A percentile compares a stretch with the other conserved stretches of the same genome.
These are phyloP conservation scores for Ochlodes sylvanus DNA, from an alignment of 2,888 invertebrate species.

Conservation along the genomic window DNA sequence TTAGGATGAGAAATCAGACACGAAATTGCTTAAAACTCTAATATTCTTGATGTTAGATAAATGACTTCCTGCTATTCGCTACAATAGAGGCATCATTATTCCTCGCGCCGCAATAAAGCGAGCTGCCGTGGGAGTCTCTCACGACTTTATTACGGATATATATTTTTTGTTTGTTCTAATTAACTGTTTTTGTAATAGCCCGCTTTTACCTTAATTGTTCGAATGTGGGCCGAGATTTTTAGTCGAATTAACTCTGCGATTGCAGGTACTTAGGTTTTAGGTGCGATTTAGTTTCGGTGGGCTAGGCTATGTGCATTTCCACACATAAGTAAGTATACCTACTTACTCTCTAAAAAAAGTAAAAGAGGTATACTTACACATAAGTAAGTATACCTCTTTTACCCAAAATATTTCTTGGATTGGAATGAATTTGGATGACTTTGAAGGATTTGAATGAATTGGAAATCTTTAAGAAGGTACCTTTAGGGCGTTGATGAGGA, in stretches of 20 bases:
- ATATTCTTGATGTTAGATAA: conserved; percentile 85
- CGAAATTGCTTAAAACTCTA: conserved; percentile 83
- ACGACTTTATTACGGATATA: conserved; percentile 83
- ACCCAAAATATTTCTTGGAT: no score
- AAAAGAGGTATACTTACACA: no score
- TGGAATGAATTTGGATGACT: no score
- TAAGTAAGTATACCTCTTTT: no score
- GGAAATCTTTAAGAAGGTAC: no score
- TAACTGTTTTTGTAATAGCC: conserved; percentile 81
- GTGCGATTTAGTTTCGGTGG: not conserved
- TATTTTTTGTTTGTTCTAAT: conserved; percentile 83
- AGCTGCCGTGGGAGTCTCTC: conserved; percentile 80
- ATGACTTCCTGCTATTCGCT: conserved; percentile 80
- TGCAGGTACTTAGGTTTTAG: not conserved
- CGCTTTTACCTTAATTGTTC: conserved; percentile 82
- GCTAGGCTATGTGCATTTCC: not conserved
- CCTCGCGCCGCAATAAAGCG: conserved; percentile 66
- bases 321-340: no score
- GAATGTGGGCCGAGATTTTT: conserved; percentile 42
- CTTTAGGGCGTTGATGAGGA: no score
- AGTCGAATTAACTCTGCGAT: conserved; percentile 17
- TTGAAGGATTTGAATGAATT: no score
- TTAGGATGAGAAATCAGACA: conserved; percentile 79
- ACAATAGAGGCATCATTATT: conserved; percentile 84
- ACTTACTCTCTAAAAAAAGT: no score